Base-by-base conservation (phyloP, 2,888 invertebrate genomes). In the Fissipunctia ypsillon region DNA sequence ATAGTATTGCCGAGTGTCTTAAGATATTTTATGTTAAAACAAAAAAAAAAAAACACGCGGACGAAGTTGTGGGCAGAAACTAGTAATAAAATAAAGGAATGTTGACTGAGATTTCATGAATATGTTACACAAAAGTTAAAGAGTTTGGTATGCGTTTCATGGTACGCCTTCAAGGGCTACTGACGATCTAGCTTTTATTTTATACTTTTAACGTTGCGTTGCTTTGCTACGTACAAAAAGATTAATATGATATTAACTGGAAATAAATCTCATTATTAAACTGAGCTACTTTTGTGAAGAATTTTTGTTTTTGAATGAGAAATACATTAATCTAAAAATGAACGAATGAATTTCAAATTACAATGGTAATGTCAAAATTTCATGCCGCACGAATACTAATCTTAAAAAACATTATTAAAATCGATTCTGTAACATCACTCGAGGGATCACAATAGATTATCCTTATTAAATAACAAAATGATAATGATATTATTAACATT, bases 381-480 rank as follows among this genome's bases (percentile, higher is more conserved):
- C 22, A 71, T 10, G 52, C 57, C 25, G 9, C 52, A 54, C n/a
- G 9, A 22, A 25, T 3, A n/a, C 7, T 38, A 60, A 69, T 35
- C 22, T 43, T 10, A 22, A 35, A 45, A 28, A 63, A 31, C 10
- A 63, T 63, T 35, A 70, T 79, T 76, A 63, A 67, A 67, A 76
- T 64, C 25, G 68, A 76, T 67, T 59, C 19, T 45, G 57, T 35
- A 64, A 66, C 4, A 35, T 2, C 41, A 41, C 60, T 68, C 45
- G 25, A 14, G 50, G 63, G 52, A 60, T 60, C 14, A 28, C 12
- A 31, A 25, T 28, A 31, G 61, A 80, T 72, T 48, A 60, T 35
- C 50, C 45, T 41, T 65, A 81, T 69, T 73, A 48, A 78, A 67
- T 60, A n/a, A 63, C 56, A 43, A 57, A 70, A 83, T 65, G 7